Percentiles rank a stretch among this genome's conserved stretches.
phyloP scores from a whole-genome alignment of 2,113 vertebrate species.

The Cariama cristata region DNA sequence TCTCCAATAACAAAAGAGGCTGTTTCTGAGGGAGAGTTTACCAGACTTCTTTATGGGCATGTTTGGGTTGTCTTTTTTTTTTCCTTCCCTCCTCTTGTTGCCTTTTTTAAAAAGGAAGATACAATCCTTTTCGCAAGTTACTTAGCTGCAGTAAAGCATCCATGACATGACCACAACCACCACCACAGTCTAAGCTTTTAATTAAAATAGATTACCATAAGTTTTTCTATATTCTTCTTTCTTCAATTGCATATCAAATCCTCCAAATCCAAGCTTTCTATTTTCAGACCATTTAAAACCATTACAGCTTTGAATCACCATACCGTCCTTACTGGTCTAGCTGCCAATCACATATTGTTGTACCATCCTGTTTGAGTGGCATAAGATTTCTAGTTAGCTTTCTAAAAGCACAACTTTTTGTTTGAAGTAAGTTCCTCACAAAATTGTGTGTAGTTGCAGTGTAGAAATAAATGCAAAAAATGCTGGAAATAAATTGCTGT shows the following conservation, averaged over 20 bases:
- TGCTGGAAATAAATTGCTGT: not conserved
- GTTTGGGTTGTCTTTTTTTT: not conserved
- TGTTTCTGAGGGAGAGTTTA: not conserved
- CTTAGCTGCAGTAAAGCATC: not conserved
- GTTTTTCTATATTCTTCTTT: not conserved
- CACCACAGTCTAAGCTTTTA: not conserved
- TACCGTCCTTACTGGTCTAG: not conserved
- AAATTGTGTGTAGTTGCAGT: not conserved
- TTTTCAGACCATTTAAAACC: conserved; percentile 16
- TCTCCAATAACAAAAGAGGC: not conserved
- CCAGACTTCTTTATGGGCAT: not conserved
- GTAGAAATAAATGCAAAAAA: conserved; percentile 23
- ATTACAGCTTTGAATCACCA: conserved; percentile 5
- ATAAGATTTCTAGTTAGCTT: not conserved
- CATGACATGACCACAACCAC: not conserved
- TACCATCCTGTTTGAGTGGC: not conserved
- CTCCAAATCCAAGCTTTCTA: not conserved
- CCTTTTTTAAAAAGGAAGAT: not conserved
- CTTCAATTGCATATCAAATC: not conserved
- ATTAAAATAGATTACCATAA: not conserved
- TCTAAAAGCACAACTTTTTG: not conserved
- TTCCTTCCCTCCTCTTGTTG: accelerated
- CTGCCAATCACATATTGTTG: conserved; percentile 51
- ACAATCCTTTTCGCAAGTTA: not conserved
- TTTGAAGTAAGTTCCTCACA: conserved; percentile 2